Evolutionary conservation across 2,888 invertebrate genomes (phyloP), one percentile per base, ranked within the genome.

Genomic region (Caenorhabditis becei): DNA sequence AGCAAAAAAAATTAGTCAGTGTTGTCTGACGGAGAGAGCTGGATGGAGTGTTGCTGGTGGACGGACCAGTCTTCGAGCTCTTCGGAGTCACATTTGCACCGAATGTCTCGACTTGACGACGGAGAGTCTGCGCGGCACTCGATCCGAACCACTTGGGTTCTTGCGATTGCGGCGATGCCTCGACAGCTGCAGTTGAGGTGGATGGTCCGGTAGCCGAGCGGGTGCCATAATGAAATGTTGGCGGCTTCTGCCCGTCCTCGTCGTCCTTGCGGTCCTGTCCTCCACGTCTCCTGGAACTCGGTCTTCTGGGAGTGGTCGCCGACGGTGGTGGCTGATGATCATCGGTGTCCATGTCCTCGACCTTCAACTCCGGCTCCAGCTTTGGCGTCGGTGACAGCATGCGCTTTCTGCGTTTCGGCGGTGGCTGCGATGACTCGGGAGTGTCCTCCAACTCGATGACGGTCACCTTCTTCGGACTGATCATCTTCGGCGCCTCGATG

Each of bases 1-100:
- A 16, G 2, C 32, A 28, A 20, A 72, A 72, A 35, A 72, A 72
- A 44, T 14, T 56, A n/a, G 56, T 72, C 18, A 72, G 54, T 5
- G 24, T 44, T 1, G 72, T 72, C 26, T 72, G 72, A 14, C 58
- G 69, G 32, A 58, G 1, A 44, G 32, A 28, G 10, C 28, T n/a
- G 3, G 56, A 28, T 5, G 47, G 47, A 20, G 47, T 18, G 10
- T 5, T 41, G 41, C 41, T 41, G 5, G 41, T 41, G 3, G 41
- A 41, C 14, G 41, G 41, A 2, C 18, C 47, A 5, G n/a, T 47
- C 20, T 18, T n/a, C 5, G 47, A 47, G 18, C 5, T 18, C 10
- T 47, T 47, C n/a, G 47, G 47, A 10, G 47, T 47, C 18, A 47
- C 47, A 47, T 51, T 24, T 10, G n/a, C 28, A 18, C 56, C 32